Evolutionary conservation across 2,113 vertebrate genomes (phyloP).

Genomic region (Nibea albiflora): DNA sequence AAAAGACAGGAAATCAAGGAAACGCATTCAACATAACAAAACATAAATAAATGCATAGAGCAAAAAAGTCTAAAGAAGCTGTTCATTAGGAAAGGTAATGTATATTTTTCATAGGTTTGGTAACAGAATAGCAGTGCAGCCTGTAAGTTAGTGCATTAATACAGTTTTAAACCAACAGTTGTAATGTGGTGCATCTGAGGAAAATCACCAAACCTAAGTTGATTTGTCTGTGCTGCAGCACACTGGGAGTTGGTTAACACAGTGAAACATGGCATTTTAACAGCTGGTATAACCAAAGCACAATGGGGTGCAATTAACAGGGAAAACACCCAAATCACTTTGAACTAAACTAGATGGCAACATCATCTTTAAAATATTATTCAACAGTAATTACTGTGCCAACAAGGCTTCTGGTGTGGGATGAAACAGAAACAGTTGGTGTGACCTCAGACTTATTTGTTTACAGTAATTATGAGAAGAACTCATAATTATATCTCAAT

Average conservation of each 20-base stretch:
- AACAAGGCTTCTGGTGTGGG: not conserved
- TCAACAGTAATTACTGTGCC: not conserved
- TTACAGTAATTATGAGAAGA: slow-evolving; percentile 1
- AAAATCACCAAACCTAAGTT: not conserved
- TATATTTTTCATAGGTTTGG: not conserved
- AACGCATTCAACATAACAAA: not conserved
- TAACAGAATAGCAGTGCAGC: not conserved
- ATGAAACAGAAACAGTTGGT: not conserved
- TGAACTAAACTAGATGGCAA: not conserved
- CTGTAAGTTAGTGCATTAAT: not conserved
- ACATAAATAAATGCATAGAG: not conserved
- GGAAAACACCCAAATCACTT: not conserved
- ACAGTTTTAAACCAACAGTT: not conserved
- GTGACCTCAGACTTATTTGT: slow-evolving; percentile 8
- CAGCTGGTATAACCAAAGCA: not conserved
- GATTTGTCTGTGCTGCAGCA: not conserved
- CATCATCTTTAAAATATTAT: not conserved
- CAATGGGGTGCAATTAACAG: slow-evolving; percentile 11
- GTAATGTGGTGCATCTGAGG: not conserved
- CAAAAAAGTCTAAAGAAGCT: not conserved
- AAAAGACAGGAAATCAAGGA: not conserved
- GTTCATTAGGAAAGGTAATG: not conserved
- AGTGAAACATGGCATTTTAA: not conserved
- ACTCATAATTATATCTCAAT: not conserved
- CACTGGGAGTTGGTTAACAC: not conserved